Evolutionary conservation across 2,888 invertebrate genomes (phyloP), one percentile per base, ranked within the genome.

Genomic region (Leptinotarsa rubiginosa): DNA sequence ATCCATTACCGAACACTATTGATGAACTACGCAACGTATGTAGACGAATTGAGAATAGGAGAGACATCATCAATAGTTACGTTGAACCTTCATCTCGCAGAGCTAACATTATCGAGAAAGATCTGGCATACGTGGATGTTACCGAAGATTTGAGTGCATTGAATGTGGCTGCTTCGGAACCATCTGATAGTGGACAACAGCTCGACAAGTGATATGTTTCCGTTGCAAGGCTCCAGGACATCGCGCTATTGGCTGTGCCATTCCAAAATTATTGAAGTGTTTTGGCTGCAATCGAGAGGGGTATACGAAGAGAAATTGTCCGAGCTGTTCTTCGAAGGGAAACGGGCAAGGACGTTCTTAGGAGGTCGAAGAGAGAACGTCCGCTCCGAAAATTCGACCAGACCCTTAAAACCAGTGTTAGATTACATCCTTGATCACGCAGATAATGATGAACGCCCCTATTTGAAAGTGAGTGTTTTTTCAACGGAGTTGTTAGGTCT

Each of bases 191-290:
- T 47, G 10, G 47, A 47, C 18, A 12, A 18, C 16, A 65, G 47
- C 22, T 22, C 22, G 22, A 22, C 22, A 22, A 22, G 65, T 65
- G 10, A 25, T 75, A 0, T 75, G 75, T 59, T 75, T 62, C 25
- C 68, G 49, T 18, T 75, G 72, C 31, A 72, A 75, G 15, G 59
- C 67, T n/a, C 75, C 71, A 13, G 71, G 75, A n/a, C 71, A 75
- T 52, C 22, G 64, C 3, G 75, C 71, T 25, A 52, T 75, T 25
- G 71, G 59, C 20, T 74, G 74, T 66, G 68, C 47, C 62, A 20
- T 50, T 18, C 62, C 70, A 18, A 64, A 64, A 12, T 12, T 50
- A 12, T 16, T 31, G 47, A 12, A 31, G 12, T 75, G 71, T 50
- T 66, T 56, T 49, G 64, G 56, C 20, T 72, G 72, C 59, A 67